These are phyloP conservation scores for Sebastes goodei DNA, from an alignment of 2,797 vertebrate species.

Conservation along the genomic window DNA sequence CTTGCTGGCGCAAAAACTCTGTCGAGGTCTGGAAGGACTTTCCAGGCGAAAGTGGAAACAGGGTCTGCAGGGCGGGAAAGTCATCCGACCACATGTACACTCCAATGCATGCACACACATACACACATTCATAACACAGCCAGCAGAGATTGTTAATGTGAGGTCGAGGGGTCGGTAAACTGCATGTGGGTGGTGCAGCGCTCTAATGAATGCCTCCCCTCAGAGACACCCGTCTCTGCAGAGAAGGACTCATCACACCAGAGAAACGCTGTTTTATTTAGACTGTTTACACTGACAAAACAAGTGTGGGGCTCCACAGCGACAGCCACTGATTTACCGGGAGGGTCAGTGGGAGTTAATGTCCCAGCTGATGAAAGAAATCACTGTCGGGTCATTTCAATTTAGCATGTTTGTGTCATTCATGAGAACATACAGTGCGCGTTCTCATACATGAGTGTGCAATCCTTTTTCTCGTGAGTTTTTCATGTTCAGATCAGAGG, in stretches of 20 bases:
- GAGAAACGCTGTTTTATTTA: constrained; percentile 68
- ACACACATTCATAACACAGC: constrained; percentile 38
- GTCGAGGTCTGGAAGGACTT: constrained; percentile 51
- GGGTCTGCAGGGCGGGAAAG: constrained; percentile 43
- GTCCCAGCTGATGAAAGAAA: constrained; percentile 63
- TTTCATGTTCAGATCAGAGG: constrained; percentile 34
- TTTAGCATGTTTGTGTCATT: constrained; percentile 35
- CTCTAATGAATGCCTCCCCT: constrained; percentile 79
- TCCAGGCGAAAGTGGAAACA: constrained; percentile 67
- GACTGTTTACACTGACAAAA: constrained; percentile 59
- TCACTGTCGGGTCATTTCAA: constrained; percentile 36
- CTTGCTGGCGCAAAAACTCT: constrained; percentile 29
- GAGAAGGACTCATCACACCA: constrained; percentile 63
- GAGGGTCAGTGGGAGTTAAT: constrained; percentile 46
- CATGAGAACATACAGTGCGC: constrained; percentile 13
- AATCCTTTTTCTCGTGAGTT: constrained; percentile 21
- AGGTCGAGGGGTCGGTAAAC: constrained; percentile 72
- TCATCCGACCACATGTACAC: constrained; percentile 52
- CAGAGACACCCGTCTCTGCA: constrained; percentile 67
- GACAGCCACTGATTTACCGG: constrained; percentile 39
- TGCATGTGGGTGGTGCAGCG: constrained; percentile 75
- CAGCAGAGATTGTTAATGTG: constrained; percentile 70
- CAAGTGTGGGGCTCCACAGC: constrained; percentile 19
- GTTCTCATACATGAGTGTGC: constrained; percentile 8
- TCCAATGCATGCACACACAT: background rate